Conservation (phyloP, 2,113 vertebrate species). For the Oreochromis tanganicae region DNA sequence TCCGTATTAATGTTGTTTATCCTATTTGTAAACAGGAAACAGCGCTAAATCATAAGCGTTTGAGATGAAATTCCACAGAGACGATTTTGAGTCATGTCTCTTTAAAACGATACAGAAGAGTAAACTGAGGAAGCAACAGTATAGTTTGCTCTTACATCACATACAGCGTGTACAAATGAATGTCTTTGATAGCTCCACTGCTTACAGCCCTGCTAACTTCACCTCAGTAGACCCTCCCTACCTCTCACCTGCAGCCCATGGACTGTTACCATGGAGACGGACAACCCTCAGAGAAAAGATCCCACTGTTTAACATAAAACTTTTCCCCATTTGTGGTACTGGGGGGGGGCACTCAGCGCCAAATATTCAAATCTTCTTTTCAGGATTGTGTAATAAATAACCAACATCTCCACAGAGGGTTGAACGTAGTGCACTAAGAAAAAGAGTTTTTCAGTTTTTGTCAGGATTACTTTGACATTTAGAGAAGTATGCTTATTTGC, state of each 20-base stretch:
- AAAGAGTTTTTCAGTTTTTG: not conserved
- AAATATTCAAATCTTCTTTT: not conserved
- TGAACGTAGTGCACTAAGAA: conserved; percentile 34
- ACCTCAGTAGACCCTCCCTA: conserved; percentile 48
- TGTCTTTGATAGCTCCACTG: conserved; percentile 32
- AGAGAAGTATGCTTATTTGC: not conserved
- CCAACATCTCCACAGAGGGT: conserved; percentile 35
- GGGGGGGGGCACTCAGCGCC: not conserved
- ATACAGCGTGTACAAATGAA: not conserved
- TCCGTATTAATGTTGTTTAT: not conserved
- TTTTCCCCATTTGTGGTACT: not conserved
- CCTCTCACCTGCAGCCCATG: conserved; percentile 71
- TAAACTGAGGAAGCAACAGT: not conserved
- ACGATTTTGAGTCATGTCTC: not conserved
- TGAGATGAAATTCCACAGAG: not conserved
- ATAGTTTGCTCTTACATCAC: not conserved
- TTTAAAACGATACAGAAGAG: not conserved
- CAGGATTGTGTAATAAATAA: not conserved
- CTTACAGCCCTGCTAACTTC: conserved; percentile 66
- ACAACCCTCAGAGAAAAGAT: conserved; percentile 70
- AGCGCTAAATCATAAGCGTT: not conserved
- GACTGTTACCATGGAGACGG: conserved; percentile 80
- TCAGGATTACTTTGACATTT: not conserved
- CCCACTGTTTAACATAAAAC: conserved; percentile 17
- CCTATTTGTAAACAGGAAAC: not conserved